A percentile compares a stretch with the other conserved stretches of the same genome.
Conservation (phyloP, 2,797 vertebrate species). For the Champsocephalus gunnari region DNA sequence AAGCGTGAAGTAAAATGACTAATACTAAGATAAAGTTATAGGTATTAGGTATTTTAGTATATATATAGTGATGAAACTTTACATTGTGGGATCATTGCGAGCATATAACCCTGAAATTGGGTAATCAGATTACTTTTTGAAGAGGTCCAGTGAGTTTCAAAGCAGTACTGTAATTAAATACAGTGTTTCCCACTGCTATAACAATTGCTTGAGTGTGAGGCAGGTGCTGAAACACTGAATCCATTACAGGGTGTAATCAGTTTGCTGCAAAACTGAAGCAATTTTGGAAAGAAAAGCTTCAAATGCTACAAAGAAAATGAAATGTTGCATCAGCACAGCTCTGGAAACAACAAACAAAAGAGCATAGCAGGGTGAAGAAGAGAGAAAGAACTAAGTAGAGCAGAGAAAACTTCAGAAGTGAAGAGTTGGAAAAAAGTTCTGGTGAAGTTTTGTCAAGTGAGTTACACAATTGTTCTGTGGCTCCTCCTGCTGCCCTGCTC, state of each 20-base stretch:
- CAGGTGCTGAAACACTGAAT: not conserved
- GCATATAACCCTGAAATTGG: no score
- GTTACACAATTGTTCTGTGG: constrained; percentile 64
- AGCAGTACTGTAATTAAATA: no score
- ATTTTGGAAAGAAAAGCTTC: constrained; percentile 10
- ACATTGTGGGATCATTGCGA: no score
- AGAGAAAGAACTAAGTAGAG: not conserved
- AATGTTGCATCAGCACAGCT: constrained; percentile 12
- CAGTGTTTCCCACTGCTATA: no score
- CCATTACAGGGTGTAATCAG: not conserved
- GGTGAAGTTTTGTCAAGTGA: constrained; percentile 13
- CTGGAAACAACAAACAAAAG: not conserved
- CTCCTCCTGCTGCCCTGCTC: constrained; percentile 80
- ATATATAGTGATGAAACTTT: no score
- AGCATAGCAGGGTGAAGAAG: no score
- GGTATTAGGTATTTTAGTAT: no score
- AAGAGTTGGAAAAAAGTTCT: constrained; percentile 27
- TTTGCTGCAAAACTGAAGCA: constrained; percentile 13
- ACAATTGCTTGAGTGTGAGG: no score
- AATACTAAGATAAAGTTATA: no score
- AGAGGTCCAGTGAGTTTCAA: no score
- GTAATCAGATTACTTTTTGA: no score
- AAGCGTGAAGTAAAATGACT: no score
- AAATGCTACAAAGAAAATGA: constrained; percentile 14
- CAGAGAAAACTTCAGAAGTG: not conserved